These are phyloP conservation scores for Drosophila lutescens DNA, from an alignment of 2,888 invertebrate genomes.

Conservation along the genomic window DNA sequence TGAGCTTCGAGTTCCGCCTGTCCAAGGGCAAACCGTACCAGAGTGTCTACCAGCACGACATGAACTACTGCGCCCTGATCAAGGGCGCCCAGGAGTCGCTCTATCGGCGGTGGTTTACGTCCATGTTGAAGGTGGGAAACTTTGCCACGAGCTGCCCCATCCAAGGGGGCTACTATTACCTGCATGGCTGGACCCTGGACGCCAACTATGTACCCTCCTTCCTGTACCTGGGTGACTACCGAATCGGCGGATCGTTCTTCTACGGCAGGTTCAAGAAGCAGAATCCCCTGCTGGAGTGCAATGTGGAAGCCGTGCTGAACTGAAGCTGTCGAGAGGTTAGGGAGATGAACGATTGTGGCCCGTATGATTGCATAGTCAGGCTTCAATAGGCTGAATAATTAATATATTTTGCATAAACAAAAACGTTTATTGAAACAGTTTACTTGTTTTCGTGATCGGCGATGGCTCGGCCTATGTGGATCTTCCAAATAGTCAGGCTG, in stretches of 20 bases:
- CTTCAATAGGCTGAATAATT: constrained; percentile 12
- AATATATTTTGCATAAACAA: constrained; percentile 22
- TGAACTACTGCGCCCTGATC: constrained; percentile 59
- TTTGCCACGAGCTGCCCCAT: constrained; percentile 59
- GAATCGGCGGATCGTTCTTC: constrained; percentile 49
- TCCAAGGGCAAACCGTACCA: constrained; percentile 48
- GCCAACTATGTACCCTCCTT: constrained; percentile 57
- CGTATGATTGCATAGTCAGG: constrained; percentile 14
- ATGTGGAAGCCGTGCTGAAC: constrained; percentile 43
- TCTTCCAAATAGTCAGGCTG: background rate
- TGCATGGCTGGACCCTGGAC: constrained; percentile 56
- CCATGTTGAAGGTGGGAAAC: constrained; percentile 61
- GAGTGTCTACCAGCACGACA: constrained; percentile 58
- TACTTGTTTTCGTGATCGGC: background rate
- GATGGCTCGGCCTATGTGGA: constrained; percentile 6
- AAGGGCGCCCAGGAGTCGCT: constrained; percentile 46
- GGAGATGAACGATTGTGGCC: background rate
- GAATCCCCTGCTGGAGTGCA: constrained; percentile 48
- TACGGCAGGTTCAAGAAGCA: constrained; percentile 50
- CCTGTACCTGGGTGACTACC: constrained; percentile 65
- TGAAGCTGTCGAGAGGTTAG: background rate
- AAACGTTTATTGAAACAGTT: background rate
- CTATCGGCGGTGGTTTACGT: constrained; percentile 51
- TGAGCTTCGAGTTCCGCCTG: constrained; percentile 58
- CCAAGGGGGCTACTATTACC: constrained; percentile 56